phyloP scores from a whole-genome alignment of 2,797 vertebrate species.

The Pantherophis vulpinus region DNA sequence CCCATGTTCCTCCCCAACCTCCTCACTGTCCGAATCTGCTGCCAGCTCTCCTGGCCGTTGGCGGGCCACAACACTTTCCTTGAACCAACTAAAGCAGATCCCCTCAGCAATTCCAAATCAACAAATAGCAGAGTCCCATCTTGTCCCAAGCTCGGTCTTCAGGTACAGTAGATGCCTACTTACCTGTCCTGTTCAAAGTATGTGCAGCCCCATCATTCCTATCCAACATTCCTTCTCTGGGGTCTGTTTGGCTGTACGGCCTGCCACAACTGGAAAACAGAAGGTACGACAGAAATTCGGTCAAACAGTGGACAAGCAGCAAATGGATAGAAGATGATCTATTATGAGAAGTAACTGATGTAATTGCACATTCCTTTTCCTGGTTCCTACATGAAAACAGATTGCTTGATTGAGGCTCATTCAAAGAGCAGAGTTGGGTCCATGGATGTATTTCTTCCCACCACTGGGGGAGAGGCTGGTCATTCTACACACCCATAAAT shows the following conservation, averaged over 20 bases:
- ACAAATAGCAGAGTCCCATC: background rate
- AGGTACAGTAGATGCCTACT: too few relatives aligned
- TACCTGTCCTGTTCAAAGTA: conserved; percentile 83
- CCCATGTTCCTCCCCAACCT: too few relatives aligned
- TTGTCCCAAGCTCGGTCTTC: background rate
- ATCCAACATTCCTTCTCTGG: conserved; percentile 77
- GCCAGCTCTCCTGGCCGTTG: too few relatives aligned
- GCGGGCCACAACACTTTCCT: too few relatives aligned
- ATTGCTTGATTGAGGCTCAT: background rate
- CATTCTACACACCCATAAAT: background rate
- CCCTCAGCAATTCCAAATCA: background rate
- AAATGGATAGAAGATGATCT: background rate
- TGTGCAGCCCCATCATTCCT: conserved; percentile 66
- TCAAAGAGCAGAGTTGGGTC: background rate
- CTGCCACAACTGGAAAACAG: conserved; percentile 86
- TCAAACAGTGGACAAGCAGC: background rate
- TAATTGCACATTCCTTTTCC: background rate
- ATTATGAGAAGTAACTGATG: background rate
- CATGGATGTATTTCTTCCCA: background rate
- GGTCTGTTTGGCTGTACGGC: conserved; percentile 81
- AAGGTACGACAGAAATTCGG: conserved; percentile 18
- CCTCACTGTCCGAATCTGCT: too few relatives aligned
- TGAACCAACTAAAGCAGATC: background rate
- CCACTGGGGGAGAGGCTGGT: background rate
- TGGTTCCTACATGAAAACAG: background rate